These are phyloP conservation scores for Caenorhabditis panamensis DNA, from an alignment of 2,888 invertebrate species.

Conservation along the genomic window DNA sequence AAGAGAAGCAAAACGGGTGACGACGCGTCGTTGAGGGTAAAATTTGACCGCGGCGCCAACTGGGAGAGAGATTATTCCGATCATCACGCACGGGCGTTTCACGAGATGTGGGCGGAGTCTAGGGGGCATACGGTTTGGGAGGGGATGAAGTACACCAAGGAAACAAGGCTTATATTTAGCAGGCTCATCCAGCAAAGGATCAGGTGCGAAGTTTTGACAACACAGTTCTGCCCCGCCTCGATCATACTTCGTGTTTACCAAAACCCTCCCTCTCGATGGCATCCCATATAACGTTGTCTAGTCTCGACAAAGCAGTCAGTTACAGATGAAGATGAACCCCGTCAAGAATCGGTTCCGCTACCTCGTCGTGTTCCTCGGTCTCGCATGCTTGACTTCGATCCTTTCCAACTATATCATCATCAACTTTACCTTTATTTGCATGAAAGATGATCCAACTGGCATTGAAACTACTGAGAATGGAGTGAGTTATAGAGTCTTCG, in stretches of 20 bases:
- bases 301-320: not conserved
- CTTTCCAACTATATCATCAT: conserved; percentile 72
- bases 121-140: conserved; percentile 9
- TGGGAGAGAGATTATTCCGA: conserved; percentile 33
- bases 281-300: no score
- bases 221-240: not conserved
- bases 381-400: conserved; percentile 69
- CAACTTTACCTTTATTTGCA: conserved; percentile 75
- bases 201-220: not conserved
- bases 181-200: conserved; percentile 6
- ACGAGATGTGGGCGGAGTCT: conserved; percentile 48
- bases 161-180: conserved; percentile 20
- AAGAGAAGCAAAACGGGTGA: conserved; percentile 6
- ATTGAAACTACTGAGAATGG: conserved; percentile 58
- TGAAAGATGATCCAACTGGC: conserved; percentile 70
- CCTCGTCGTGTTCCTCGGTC: conserved; percentile 62
- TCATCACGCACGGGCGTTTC: conserved; percentile 43
- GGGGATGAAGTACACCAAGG: conserved; percentile 9
- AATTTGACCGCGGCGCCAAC: conserved; percentile 16
- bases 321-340: conserved; percentile 40
- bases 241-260: not conserved
- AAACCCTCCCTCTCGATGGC: not conserved
- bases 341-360: conserved; percentile 65
- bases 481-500: conserved; percentile 43
- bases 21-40: conserved; percentile 40